Conservation (phyloP, 2,113 vertebrate species). For the Onychostoma macrolepis region DNA sequence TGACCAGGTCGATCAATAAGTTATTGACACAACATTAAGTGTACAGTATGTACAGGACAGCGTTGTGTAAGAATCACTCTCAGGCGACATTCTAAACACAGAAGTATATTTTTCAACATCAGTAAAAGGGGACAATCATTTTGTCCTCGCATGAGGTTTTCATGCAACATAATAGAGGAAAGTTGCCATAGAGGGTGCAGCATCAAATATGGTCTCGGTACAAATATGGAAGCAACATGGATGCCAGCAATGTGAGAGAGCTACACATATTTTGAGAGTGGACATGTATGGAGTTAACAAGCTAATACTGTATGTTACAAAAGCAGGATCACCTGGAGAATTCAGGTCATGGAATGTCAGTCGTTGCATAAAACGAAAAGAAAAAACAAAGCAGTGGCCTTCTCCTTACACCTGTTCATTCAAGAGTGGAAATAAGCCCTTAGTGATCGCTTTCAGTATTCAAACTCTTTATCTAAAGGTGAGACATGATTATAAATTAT, state of each 20-base stretch:
- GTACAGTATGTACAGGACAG: background rate
- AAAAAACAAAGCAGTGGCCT: slow-evolving; percentile 34
- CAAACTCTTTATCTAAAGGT: slow-evolving; percentile 52
- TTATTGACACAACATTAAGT: background rate
- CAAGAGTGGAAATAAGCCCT: slow-evolving; percentile 71
- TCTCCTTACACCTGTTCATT: slow-evolving; percentile 32
- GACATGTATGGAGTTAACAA: slow-evolving; percentile 1
- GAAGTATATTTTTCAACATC: slow-evolving; percentile 73
- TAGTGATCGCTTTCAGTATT: slow-evolving; percentile 63
- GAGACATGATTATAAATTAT: slow-evolving; percentile 47
- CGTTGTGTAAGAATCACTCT: slow-evolving; percentile 23
- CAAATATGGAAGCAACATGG: slow-evolving; percentile 51
- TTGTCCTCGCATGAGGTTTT: slow-evolving; percentile 72
- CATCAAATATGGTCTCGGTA: slow-evolving; percentile 48
- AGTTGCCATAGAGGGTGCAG: slow-evolving; percentile 48
- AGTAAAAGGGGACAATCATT: slow-evolving; percentile 72
- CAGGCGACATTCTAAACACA: slow-evolving; percentile 70
- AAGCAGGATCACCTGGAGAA: slow-evolving; percentile 14
- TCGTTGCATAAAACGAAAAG: slow-evolving; percentile 26
- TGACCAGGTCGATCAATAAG: slow-evolving; percentile 59
- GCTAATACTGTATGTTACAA: background rate
- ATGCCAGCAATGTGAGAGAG: slow-evolving; percentile 27
- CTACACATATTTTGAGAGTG: slow-evolving; percentile 28
- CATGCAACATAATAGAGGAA: slow-evolving; percentile 79
- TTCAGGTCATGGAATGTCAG: slow-evolving; percentile 33